Percentiles rank a stretch among this genome's conserved stretches.
These are phyloP conservation scores for Pollachius pollachius DNA, from an alignment of 2,113 vertebrate genomes.

Conservation along the genomic window DNA sequence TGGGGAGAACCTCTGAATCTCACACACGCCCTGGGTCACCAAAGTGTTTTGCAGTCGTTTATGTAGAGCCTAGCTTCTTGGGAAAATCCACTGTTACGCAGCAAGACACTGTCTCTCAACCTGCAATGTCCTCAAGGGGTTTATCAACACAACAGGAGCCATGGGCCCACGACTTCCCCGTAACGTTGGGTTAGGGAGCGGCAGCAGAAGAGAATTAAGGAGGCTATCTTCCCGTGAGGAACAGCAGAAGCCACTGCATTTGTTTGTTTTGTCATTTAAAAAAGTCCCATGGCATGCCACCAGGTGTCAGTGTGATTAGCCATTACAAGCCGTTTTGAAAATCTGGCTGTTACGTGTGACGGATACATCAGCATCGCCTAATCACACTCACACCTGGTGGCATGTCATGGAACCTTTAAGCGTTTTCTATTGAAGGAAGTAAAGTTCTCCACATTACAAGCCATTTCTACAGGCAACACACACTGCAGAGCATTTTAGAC, in stretches of 20 bases:
- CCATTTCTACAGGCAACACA: background rate
- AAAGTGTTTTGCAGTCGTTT: too few relatives aligned
- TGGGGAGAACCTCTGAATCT: background rate
- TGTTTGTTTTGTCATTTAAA: background rate
- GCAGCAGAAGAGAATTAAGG: slow-evolving; percentile 1
- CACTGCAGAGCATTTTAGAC: background rate
- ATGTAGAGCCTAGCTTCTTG: slow-evolving; percentile 27
- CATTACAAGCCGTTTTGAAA: too few relatives aligned
- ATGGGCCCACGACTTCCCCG: background rate
- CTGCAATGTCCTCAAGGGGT: slow-evolving; percentile 33
- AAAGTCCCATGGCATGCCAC: too few relatives aligned
- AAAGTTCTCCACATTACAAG: too few relatives aligned
- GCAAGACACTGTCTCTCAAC: slow-evolving; percentile 42
- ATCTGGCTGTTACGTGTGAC: too few relatives aligned
- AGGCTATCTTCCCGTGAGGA: background rate
- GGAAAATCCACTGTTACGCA: slow-evolving; percentile 19
- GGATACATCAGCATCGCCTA: too few relatives aligned
- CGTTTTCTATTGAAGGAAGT: too few relatives aligned
- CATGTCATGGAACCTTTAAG: too few relatives aligned
- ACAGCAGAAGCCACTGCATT: background rate
- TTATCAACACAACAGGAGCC: slow-evolving; percentile 7
- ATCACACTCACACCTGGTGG: too few relatives aligned
- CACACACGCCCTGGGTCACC: slow-evolving; percentile 3
- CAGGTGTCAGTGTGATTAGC: too few relatives aligned
- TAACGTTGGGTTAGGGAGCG: slow-evolving; percentile 15